Percentiles rank a stretch among this genome's conserved stretches.
These are phyloP conservation scores for Accipiter virgatus DNA, from an alignment of 2,113 vertebrate species.

Conservation along the genomic window DNA sequence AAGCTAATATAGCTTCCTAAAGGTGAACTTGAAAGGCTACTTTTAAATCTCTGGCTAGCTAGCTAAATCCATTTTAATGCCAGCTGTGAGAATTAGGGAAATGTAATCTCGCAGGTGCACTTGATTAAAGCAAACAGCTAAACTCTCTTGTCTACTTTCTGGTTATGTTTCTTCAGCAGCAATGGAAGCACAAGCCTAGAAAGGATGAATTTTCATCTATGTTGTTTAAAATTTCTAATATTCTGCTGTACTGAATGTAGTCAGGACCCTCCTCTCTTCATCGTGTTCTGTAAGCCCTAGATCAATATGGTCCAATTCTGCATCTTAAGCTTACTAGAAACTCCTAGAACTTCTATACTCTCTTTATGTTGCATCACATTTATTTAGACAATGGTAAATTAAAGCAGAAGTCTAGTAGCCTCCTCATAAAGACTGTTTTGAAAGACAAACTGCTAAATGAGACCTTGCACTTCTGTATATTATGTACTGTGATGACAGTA, in stretches of 20 bases:
- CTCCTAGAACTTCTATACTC: not conserved
- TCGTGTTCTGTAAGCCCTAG: not conserved
- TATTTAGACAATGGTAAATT: not conserved
- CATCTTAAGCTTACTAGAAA: not conserved
- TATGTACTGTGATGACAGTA: not conserved
- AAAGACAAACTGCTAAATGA: not conserved
- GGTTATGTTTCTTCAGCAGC: not conserved
- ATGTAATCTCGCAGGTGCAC: not conserved
- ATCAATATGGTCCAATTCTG: not conserved
- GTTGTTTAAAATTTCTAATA: not conserved
- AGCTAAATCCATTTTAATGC: slow-evolving; percentile 17
- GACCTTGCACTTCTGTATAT: not conserved
- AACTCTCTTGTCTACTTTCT: not conserved
- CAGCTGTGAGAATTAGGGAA: slow-evolving; percentile 31
- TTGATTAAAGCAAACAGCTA: slow-evolving; percentile 13
- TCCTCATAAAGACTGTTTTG: not conserved
- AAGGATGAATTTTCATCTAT: not conserved
- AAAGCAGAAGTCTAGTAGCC: not conserved
- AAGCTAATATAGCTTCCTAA: slow-evolving; percentile 49
- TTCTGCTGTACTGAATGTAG: not conserved
- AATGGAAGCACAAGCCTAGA: not conserved
- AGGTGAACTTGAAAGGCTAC: slow-evolving; percentile 61
- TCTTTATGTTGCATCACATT: not conserved
- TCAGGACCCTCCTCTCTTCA: not conserved
- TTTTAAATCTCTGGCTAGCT: slow-evolving; percentile 38